Base-by-base conservation (phyloP, 2,888 invertebrate genomes). In the Pterostichus madidus region DNA sequence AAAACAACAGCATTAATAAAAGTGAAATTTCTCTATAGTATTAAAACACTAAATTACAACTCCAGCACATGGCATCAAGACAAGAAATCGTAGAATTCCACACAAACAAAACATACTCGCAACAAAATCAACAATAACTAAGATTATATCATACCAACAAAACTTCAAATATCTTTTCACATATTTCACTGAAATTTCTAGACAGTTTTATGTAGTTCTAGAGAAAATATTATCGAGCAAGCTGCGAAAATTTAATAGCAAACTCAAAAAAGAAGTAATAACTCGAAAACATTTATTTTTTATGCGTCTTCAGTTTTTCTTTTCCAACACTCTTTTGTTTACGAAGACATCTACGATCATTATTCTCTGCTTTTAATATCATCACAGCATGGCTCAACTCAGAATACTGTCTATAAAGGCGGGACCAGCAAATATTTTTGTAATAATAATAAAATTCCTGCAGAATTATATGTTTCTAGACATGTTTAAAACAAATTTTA, bases 191-290 rank as follows among this genome's bases (percentile, higher is more conserved):
- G 11, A 77, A 53, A 56, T 39, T 32, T n/a, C 76, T 31, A 15
- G 56, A 77, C 76, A 56, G 24, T 53, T 76, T 56, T 77, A 77
- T 77, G 76, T 56, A 77, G 32, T 77, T 52, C 53, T 13, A 31
- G 44, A 32, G 35, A 53, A 77, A 53, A 77, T 77, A 77, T 77
- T 32, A 56, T 77, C 76, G 56, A 32, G 32, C 76, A 77, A 56
- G 76, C 76, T 77, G 76, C 39, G 56, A 77, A 77, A 77, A 53
- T 76, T 76, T 76, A 53, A 76, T 76, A 53, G 76, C 52, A 71
- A 44, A 71, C 35, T 75, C 49, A 49, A 52, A 75, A 75, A 56
- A 56, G 15, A 52, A 53, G 35, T 77, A 52, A 75, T 75, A 75
- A 49, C 49, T 52, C 44, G 15, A 24, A 52, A 32, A 53, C 76